Evolutionary conservation across 64 coral and sea anemone species (phyloP).

Genomic region (Cladopsammia gracilis): DNA sequence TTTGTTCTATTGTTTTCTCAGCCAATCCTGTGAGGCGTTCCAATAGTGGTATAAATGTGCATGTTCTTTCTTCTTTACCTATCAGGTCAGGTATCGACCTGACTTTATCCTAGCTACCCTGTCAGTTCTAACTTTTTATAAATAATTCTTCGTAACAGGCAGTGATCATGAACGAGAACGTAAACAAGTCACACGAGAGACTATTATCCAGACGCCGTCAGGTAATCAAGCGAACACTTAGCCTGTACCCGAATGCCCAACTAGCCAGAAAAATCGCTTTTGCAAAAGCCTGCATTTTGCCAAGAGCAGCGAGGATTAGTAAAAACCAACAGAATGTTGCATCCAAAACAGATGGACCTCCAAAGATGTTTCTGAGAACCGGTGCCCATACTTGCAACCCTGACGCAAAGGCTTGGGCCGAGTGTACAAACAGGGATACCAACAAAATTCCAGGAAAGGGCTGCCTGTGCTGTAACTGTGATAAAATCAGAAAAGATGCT

Average conservation of each 20-base stretch:
- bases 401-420: not conserved
- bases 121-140: not conserved
- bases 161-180: conserved; percentile 5
- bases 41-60: too few relatives aligned
- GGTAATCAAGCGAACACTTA: not conserved
- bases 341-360: not conserved
- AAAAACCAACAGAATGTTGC: not conserved
- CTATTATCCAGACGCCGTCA: not conserved
- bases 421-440: not conserved
- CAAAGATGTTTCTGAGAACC: too few relatives aligned
- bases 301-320: not conserved
- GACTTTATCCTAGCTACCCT: not conserved
- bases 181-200: not conserved
- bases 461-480: not conserved
- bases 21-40: too few relatives aligned
- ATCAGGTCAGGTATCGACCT: too few relatives aligned
- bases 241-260: not conserved
- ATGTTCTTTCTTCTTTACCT: too few relatives aligned
- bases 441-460: not conserved
- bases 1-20: too few relatives aligned
- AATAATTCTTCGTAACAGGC: not conserved
- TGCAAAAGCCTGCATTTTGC: not conserved
- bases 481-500: not conserved
- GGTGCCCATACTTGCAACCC: not conserved
- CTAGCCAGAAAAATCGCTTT: not conserved